A percentile compares a stretch with the other conserved stretches of the same genome.
Evolutionary conservation across 2,113 vertebrate species (phyloP).

Genomic region (Neodontobutis hainanensis): DNA sequence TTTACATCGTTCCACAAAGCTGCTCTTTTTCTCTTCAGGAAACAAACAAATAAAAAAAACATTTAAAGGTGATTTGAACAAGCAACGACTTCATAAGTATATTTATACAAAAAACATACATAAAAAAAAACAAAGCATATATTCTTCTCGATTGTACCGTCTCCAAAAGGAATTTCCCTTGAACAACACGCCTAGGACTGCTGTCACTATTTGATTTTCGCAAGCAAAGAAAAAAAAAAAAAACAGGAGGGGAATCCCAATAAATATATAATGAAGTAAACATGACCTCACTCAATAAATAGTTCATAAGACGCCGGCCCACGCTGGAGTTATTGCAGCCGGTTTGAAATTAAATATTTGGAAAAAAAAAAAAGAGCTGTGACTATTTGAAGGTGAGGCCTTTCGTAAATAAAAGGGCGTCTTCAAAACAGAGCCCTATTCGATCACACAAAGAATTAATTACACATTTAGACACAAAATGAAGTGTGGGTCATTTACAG

Average conservation of each 20-base stretch:
- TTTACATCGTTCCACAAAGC: slow-evolving; percentile 92
- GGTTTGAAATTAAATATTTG: slow-evolving; percentile 23
- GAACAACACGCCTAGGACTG: slow-evolving; percentile 67
- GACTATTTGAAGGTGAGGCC: slow-evolving; percentile 59
- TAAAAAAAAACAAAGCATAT: slow-evolving; percentile 78
- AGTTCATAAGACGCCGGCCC: slow-evolving; percentile 84
- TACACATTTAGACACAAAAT: slow-evolving; percentile 87
- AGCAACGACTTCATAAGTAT: slow-evolving; percentile 85
- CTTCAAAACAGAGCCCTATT: slow-evolving; percentile 67
- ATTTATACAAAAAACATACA: slow-evolving; percentile 86
- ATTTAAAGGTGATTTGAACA: slow-evolving; percentile 84
- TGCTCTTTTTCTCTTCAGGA: slow-evolving; percentile 79
- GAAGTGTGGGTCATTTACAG: slow-evolving; percentile 91
- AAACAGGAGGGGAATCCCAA: slow-evolving; percentile 86
- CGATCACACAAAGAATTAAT: slow-evolving; percentile 83
- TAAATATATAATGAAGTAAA: slow-evolving; percentile 98
- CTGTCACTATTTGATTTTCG: slow-evolving; percentile 81
- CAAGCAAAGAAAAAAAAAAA: slow-evolving; percentile 62
- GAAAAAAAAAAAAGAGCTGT: slow-evolving; percentile 48
- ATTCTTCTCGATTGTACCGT: slow-evolving; percentile 80
- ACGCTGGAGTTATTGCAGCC: slow-evolving; percentile 76
- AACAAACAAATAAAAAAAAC: slow-evolving; percentile 87
- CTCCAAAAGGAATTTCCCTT: slow-evolving; percentile 69
- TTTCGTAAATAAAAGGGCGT: slow-evolving; percentile 49
- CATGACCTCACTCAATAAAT: slow-evolving; percentile 94